These are phyloP conservation scores for Ophioderma brevispina DNA, from an alignment of 35 echinoderm and acorn worm genomes.

Conservation along the genomic window DNA sequence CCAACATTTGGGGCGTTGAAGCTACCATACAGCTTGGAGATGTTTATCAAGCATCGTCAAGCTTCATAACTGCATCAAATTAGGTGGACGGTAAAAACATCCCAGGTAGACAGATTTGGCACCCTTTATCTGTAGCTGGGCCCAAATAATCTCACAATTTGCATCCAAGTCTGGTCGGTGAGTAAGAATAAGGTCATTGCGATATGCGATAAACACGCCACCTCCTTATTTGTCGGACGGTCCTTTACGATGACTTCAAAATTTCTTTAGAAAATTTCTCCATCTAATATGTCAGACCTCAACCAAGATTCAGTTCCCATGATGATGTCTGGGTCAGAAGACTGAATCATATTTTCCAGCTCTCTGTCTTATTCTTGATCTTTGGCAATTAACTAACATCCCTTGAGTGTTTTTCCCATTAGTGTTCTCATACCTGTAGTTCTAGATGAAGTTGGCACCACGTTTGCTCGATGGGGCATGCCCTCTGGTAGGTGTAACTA, in stretches of 20 bases:
- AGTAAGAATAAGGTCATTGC: constrained; percentile 6
- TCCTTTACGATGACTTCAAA: constrained; percentile 35
- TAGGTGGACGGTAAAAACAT: constrained; percentile 20
- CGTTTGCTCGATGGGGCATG: not conserved
- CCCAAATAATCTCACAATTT: not conserved
- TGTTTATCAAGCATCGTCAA: constrained; percentile 5
- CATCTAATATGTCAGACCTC: constrained; percentile 14
- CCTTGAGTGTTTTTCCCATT: not conserved
- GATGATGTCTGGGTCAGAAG: not conserved
- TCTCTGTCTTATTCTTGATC: constrained; percentile 37
- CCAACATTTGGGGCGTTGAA: not conserved
- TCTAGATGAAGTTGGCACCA: not conserved
- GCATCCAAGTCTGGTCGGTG: no score
- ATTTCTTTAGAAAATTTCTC: constrained; percentile 37
- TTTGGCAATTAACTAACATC: not conserved
- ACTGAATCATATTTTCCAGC: constrained; percentile 4
- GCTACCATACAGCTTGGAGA: not conserved
- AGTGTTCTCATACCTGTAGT: no score
- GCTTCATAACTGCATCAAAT: constrained; percentile 17
- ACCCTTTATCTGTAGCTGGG: constrained; percentile 34
- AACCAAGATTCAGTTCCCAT: constrained; percentile 47
- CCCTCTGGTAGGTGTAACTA: not conserved
- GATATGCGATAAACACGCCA: constrained; percentile 46
- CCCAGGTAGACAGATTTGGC: constrained; percentile 45
- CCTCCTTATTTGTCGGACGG: constrained; percentile 17